Conservation (phyloP, 35 echinoderm and acorn worm genomes). For the Strongylocentrotus purpuratus region DNA sequence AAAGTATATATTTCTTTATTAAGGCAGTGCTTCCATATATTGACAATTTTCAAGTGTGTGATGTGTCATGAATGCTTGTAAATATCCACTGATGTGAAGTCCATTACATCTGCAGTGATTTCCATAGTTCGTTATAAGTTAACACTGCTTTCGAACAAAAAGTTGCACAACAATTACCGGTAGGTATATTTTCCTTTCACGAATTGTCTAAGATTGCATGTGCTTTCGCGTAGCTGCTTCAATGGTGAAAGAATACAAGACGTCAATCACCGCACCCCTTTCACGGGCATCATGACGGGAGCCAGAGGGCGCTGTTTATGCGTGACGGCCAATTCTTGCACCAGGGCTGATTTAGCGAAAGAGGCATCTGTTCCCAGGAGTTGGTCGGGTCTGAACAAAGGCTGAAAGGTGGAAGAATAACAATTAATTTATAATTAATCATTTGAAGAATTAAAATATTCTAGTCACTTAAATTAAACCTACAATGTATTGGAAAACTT, state of each 20-base stretch:
- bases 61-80: background rate
- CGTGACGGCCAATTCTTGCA: slow-evolving; percentile 83
- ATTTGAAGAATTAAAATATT: too few species aligned
- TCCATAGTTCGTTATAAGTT: background rate
- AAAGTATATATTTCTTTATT: background rate
- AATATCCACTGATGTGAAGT: background rate
- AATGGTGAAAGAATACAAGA: background rate
- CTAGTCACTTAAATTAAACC: too few species aligned
- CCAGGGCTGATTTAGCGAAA: slow-evolving; percentile 69
- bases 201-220: background rate
- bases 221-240: background rate
- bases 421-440: background rate
- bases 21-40: background rate
- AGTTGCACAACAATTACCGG: background rate
- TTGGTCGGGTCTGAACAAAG: slow-evolving; percentile 82
- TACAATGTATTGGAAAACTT: too few species aligned
- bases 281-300: slow-evolving; percentile 63
- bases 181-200: background rate
- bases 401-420: slow-evolving; percentile 50
- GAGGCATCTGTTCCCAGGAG: slow-evolving; percentile 57
- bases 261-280: background rate
- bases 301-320: slow-evolving; percentile 61
- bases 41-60: background rate
- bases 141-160: background rate
- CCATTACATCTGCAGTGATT: background rate